These are phyloP conservation scores for Hydractinia echinata DNA, from an alignment of 30 jellyfish, hydroid and myxozoan genomes.

Conservation along the genomic window DNA sequence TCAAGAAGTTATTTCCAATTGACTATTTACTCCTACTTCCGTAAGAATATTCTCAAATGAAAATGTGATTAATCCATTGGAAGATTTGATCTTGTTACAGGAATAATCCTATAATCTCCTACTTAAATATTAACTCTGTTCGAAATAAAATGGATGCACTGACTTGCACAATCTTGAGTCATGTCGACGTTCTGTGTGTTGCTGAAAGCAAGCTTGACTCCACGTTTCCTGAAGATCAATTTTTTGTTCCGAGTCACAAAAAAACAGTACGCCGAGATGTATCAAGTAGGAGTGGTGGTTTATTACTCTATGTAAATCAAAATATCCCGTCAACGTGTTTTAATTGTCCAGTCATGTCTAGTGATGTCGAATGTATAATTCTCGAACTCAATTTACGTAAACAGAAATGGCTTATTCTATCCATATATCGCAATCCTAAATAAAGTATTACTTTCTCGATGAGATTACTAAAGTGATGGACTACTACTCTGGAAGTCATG, in stretches of 20 bases:
- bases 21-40: too few species aligned
- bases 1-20: too few species aligned
- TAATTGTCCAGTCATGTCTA: neutral
- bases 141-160: constrained; percentile 1
- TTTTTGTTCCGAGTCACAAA: neutral
- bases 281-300: neutral
- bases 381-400: constrained; percentile 31
- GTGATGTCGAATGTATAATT: constrained; percentile 2
- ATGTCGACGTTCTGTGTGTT: neutral
- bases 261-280: neutral
- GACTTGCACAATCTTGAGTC: neutral
- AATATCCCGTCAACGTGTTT: neutral
- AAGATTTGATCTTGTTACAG: neutral
- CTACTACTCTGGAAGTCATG: constrained; percentile 22
- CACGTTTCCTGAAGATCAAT: neutral
- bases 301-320: neutral
- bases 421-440: constrained; percentile 37
- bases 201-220: neutral
- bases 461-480: constrained; percentile 45
- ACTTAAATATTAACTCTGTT: neutral
- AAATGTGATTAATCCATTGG: constrained; percentile 4
- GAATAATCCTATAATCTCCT: neutral
- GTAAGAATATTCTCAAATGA: too few species aligned
- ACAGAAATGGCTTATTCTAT: constrained; percentile 38
- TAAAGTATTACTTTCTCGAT: constrained; percentile 30